Conservation (phyloP, 2,888 invertebrate species). For the Schizaphis graminum region DNA sequence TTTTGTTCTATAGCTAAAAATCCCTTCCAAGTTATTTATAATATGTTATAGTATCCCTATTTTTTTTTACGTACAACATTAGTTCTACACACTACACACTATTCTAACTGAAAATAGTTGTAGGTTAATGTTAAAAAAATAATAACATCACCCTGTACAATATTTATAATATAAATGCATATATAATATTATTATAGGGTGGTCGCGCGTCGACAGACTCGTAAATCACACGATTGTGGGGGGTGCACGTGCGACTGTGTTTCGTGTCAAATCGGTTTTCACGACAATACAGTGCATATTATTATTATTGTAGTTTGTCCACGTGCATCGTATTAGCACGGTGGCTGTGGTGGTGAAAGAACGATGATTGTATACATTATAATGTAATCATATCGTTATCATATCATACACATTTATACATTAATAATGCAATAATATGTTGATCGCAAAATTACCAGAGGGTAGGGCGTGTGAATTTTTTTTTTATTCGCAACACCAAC, state of each 20-base stretch:
- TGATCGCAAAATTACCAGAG: neutral
- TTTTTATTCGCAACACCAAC: neutral
- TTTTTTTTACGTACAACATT: neutral
- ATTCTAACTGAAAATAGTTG: neutral
- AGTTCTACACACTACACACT: neutral
- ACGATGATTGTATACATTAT: neutral
- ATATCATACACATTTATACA: neutral
- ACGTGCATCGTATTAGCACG: conserved; percentile 5
- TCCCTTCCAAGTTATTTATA: too few relatives aligned
- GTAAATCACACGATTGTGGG: conserved; percentile 31
- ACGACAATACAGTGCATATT: neutral
- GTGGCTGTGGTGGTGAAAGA: neutral
- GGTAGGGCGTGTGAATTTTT: neutral
- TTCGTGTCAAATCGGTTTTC: conserved; percentile 46
- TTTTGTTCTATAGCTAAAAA: neutral
- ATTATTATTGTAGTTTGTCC: neutral
- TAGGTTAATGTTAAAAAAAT: neutral
- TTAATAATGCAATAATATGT: neutral
- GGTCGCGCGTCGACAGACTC: conserved; percentile 18
- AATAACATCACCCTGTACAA: neutral
- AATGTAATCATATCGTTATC: neutral
- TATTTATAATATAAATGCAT: conserved; percentile 13
- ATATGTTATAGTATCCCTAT: neutral
- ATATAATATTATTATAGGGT: conserved; percentile 7
- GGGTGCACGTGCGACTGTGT: conserved; percentile 9